These are phyloP conservation scores for Phaethon lepturus DNA, from an alignment of 2,113 vertebrate genomes.

Conservation along the genomic window DNA sequence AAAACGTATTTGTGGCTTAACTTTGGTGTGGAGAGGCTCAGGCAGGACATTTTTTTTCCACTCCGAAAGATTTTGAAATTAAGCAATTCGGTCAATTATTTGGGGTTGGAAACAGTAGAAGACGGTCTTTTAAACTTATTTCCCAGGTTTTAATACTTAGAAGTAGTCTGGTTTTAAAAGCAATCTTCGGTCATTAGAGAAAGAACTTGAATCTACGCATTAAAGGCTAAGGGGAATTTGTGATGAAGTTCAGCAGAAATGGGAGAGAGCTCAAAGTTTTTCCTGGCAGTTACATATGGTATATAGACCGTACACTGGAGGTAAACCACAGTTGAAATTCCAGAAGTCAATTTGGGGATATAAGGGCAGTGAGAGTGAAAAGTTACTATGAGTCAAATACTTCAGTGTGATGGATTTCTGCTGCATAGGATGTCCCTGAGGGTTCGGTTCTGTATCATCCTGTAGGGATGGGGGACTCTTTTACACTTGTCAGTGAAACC, in stretches of 20 bases:
- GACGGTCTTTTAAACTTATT: not conserved
- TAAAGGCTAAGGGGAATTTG: conserved; percentile 27
- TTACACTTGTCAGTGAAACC: not conserved
- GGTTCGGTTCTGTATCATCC: not conserved
- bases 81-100: not conserved
- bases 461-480: not conserved
- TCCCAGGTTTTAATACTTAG: not conserved
- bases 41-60: not conserved
- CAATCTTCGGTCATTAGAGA: not conserved
- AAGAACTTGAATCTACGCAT: not conserved
- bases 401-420: not conserved
- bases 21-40: not conserved
- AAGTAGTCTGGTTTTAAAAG: not conserved
- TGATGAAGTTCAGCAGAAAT: not conserved
- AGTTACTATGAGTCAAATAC: not conserved
- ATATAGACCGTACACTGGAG: not conserved
- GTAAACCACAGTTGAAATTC: not conserved
- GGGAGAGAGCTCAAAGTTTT: not conserved
- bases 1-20: not conserved
- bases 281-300: not conserved
- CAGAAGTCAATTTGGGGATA: not conserved
- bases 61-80: not conserved
- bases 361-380: not conserved
- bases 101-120: not conserved
- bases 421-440: not conserved